Conservation (phyloP, 2,797 vertebrate species). For the Hydrophis major region DNA sequence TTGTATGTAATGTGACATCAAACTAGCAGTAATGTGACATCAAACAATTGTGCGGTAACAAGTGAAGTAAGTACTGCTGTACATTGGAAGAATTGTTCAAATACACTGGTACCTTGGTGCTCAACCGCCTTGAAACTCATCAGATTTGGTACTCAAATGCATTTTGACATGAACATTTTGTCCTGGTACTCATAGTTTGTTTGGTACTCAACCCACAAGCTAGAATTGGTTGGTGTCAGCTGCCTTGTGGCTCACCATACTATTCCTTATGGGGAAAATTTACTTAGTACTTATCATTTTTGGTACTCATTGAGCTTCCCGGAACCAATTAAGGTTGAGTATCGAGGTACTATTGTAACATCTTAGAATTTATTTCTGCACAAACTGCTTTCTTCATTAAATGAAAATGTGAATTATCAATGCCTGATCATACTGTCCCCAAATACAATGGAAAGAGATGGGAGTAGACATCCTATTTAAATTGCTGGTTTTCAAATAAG, state of each 20-base stretch:
- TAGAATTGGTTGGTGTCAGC: neutral
- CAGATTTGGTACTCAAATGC: neutral
- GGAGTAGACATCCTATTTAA: fast-evolving
- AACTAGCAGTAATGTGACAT: neutral
- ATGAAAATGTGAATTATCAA: fast-evolving
- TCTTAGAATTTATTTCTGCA: neutral
- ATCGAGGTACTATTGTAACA: neutral
- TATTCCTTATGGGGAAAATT: neutral
- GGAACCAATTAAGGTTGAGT: neutral
- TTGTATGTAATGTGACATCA: neutral
- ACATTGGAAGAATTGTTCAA: neutral
- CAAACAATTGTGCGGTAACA: neutral
- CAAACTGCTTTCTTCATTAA: neutral
- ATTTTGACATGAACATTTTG: neutral
- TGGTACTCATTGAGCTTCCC: neutral
- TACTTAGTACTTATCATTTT: neutral
- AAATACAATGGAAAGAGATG: neutral
- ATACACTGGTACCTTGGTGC: neutral
- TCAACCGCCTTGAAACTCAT: neutral
- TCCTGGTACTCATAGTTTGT: neutral
- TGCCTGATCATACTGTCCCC: neutral
- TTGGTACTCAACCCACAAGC: neutral
- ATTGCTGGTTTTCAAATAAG: neutral
- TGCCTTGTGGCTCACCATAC: neutral
- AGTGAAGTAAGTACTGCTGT: neutral